These are phyloP conservation scores for Helicoverpa assulta DNA, from an alignment of 2,888 invertebrate genomes.

Conservation along the genomic window DNA sequence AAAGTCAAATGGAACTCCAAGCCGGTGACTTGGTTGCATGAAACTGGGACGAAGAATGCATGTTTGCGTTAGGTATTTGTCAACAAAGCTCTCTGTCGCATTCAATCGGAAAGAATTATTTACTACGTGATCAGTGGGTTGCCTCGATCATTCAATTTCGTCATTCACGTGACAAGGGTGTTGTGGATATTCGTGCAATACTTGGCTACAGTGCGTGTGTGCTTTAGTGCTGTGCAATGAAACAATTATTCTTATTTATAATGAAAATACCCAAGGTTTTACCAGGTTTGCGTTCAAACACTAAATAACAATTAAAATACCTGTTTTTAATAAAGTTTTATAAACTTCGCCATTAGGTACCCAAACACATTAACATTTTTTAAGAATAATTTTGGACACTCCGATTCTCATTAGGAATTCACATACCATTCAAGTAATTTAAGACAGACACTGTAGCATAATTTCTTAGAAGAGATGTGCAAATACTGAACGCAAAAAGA, in stretches of 20 bases:
- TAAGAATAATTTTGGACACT: too few species aligned
- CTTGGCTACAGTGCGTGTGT: slow-evolving; percentile 30
- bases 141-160: slow-evolving; percentile 61
- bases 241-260: slow-evolving; percentile 9
- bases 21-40: slow-evolving; percentile 46
- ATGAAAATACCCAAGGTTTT: slow-evolving; percentile 24
- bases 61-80: slow-evolving; percentile 79
- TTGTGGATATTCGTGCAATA: slow-evolving; percentile 25
- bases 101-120: slow-evolving; percentile 68
- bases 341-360: too few species aligned
- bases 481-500: neutral
- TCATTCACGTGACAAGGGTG: slow-evolving; percentile 53
- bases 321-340: neutral
- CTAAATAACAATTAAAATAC: neutral
- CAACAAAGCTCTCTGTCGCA: slow-evolving; percentile 76
- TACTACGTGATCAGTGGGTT: slow-evolving; percentile 45
- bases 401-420: too few species aligned
- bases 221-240: slow-evolving; percentile 27
- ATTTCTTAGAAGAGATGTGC: neutral
- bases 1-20: slow-evolving; percentile 33
- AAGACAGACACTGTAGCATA: too few species aligned
- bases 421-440: too few species aligned
- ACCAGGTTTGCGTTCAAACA: slow-evolving; percentile 26
- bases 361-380: too few species aligned
- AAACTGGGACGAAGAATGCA: slow-evolving; percentile 72